phyloP scores from a whole-genome alignment of 1,140 invertebrate species.

The Drosophila nigromelanica region DNA sequence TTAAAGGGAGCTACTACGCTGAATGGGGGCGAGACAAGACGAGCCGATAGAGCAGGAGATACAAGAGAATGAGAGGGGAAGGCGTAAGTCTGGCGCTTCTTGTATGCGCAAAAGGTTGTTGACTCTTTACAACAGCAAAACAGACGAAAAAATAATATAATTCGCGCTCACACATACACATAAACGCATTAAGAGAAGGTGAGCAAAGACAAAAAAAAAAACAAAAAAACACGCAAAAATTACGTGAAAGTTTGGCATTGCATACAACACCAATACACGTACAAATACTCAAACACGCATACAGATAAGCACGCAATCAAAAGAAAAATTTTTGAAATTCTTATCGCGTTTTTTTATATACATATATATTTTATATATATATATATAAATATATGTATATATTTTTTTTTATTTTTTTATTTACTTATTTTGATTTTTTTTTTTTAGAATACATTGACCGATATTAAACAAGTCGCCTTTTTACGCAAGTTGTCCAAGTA shows the following conservation, averaged over 20 bases:
- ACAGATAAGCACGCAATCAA: constrained; percentile 64
- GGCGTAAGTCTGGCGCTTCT: constrained; percentile 65
- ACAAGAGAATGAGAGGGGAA: not conserved
- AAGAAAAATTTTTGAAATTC: constrained; percentile 78
- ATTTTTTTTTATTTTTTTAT: constrained; percentile 33
- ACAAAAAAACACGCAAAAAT: constrained; percentile 58
- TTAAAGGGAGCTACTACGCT: constrained; percentile 31
- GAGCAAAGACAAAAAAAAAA: constrained; percentile 33
- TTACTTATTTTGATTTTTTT: constrained; percentile 31
- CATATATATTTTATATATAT: no score
- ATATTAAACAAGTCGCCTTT: constrained; percentile 78
- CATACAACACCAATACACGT: constrained; percentile 39
- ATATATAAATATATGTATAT: no score
- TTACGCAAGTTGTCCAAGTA: constrained; percentile 50
- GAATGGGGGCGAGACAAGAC: constrained; percentile 1
- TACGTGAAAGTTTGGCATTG: constrained; percentile 83
- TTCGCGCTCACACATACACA: constrained; percentile 57
- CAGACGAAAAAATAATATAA: constrained; percentile 79
- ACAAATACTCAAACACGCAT: constrained; percentile 16
- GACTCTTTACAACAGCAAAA: constrained; percentile 80
- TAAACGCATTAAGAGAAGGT: constrained; percentile 25
- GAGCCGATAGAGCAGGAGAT: not conserved
- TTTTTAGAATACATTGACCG: constrained; percentile 78
- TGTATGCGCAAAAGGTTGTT: constrained; percentile 78
- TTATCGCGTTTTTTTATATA: constrained; percentile 78